phyloP scores from a whole-genome alignment of 2,113 vertebrate genomes.

The Ochotona curzoniae region DNA sequence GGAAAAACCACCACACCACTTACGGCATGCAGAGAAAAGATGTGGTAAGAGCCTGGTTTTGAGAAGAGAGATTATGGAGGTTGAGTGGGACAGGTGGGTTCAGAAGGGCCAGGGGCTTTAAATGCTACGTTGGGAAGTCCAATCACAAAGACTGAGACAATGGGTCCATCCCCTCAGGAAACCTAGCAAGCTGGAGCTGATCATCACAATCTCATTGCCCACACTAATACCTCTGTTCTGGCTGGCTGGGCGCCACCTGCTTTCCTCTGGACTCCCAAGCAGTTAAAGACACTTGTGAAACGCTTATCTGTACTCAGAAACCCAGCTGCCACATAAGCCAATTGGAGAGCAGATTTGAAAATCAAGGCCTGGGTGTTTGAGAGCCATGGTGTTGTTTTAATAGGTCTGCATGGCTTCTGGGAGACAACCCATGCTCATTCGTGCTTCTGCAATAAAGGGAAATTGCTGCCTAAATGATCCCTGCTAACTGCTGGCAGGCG shows the following conservation, averaged over 20 bases:
- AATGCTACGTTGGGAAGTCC: not conserved
- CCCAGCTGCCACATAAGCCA: not conserved
- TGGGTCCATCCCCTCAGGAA: not conserved
- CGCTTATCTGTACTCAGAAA: not conserved
- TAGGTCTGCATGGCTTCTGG: not conserved
- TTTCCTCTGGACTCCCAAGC: not conserved
- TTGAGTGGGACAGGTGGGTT: not conserved
- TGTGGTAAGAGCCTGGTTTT: not conserved
- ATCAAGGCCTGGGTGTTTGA: not conserved
- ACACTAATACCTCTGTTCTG: not conserved
- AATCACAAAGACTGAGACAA: not conserved
- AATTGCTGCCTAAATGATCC: not conserved
- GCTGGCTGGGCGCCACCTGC: not conserved
- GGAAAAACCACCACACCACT: not conserved
- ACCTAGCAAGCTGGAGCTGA: not conserved
- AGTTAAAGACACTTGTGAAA: constrained; percentile 7
- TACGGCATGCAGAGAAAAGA: not conserved
- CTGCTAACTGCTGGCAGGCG: not conserved
- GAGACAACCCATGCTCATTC: not conserved
- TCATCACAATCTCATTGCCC: not conserved
- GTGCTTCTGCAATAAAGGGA: not conserved
- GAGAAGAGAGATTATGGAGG: not conserved
- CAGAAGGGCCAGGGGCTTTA: not conserved
- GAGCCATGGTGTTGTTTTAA: not conserved
- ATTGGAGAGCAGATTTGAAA: constrained; percentile 27